Evolutionary conservation across 2,888 invertebrate genomes (phyloP).

Genomic region (Conchocele bisecta): DNA sequence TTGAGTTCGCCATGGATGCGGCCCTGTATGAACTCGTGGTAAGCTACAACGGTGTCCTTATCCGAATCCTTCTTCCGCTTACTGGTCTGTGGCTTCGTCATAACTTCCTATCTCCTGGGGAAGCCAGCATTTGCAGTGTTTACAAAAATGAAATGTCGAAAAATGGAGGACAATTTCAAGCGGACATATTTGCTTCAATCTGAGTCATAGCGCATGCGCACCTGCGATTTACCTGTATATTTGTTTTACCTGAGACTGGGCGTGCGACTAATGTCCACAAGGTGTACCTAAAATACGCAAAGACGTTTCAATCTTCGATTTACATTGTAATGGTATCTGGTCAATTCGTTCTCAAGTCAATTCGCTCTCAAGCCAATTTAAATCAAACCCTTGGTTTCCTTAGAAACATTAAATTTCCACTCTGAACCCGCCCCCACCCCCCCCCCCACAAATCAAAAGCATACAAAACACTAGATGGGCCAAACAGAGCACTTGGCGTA

Average conservation of each 20-base stretch:
- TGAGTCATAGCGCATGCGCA: constrained; percentile 63
- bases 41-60: constrained; percentile 76
- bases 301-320: no score
- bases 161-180: constrained; percentile 48
- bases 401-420: no score
- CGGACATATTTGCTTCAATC: constrained; percentile 45
- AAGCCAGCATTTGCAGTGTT: constrained; percentile 3
- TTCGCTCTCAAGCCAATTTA: no score
- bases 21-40: constrained; percentile 73
- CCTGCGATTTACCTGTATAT: constrained; percentile 48
- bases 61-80: constrained; percentile 65
- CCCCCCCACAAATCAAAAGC: no score
- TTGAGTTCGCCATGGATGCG: constrained; percentile 73
- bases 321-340: no score
- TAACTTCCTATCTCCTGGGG: not conserved
- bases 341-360: no score
- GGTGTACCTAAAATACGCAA: no score
- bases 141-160: not conserved
- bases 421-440: no score
- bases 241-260: not conserved
- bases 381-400: no score
- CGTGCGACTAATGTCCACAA: not conserved
- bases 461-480: no score
- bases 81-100: constrained; percentile 48
- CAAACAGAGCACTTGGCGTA: no score